Evolutionary conservation across 2,113 vertebrate species (phyloP), one percentile per base, ranked within the genome.

Genomic region (Bos taurus): DNA sequence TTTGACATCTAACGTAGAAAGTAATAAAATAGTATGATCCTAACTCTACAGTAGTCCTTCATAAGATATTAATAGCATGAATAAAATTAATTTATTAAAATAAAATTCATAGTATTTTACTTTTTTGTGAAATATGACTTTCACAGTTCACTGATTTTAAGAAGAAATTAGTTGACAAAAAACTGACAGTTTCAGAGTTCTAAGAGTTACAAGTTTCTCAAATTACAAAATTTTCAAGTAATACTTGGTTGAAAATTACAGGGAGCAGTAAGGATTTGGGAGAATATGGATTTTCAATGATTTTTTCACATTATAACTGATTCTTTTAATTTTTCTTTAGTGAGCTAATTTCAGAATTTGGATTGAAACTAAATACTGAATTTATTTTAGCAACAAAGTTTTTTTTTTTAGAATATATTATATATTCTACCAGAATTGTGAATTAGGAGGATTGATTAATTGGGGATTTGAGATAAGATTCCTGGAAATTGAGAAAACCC

Each of bases 11-110:
- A 94, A 62, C 21, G 33, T 77, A 91, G 40, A 84, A 83, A 77
- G 21, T 71, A 83, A 30, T 91, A 56, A 92, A 83, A 33, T 90
- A 85, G 91, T 91, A 13, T 92, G 84, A 91, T 60, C 97, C 33
- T 87, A n/a, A 88, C 28, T 86, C 43, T 46, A 14, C 43, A 89
- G 6, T 40, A 80, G 14, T 15, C 14, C 26, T 84, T 96, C 16
- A 57, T 62, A 96, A 64, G 8, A 43, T 82, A 46, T 13, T 52
- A 96, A 48, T 81, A 74, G 87, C 71, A 12, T 86, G 59, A 77
- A 48, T 90, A 97, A 77, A 97, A 33, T 71, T 84, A 95, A 81
- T 80, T 93, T 90, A 77, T 60, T 91, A 83, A 82, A 91, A 91
- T 95, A 64, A 28, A 85, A 62, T 6, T 77, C 5, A 11, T 43